A percentile compares a stretch with the other conserved stretches of the same genome.
Evolutionary conservation across 2,113 vertebrate species (phyloP).

Genomic region (Geococcyx californianus): DNA sequence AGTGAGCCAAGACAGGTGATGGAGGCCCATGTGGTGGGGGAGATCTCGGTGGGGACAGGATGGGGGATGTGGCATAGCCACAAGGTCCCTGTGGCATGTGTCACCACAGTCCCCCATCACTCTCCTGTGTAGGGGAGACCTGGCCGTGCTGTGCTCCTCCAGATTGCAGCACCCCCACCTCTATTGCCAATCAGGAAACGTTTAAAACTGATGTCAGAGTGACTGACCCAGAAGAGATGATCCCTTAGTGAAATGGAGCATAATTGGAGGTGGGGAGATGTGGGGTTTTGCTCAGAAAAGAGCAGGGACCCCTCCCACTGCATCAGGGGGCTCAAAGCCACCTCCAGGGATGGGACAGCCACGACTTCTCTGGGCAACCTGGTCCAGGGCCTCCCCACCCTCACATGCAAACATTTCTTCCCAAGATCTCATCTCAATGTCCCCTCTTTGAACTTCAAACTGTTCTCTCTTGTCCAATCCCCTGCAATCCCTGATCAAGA

Average conservation of each 20-base stretch:
- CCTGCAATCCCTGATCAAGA: too few species aligned
- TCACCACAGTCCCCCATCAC: accelerated
- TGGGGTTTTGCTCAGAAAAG: background rate
- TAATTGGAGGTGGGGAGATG: background rate
- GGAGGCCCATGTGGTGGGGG: accelerated
- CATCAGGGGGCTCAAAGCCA: too few species aligned
- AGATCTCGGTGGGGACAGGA: background rate
- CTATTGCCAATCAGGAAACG: slow-evolving; percentile 36
- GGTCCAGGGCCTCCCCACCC: too few species aligned
- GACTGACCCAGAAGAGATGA: background rate
- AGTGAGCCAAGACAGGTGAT: background rate
- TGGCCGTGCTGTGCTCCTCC: accelerated
- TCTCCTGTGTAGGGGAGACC: accelerated
- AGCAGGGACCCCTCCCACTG: background rate
- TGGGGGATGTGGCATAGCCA: accelerated
- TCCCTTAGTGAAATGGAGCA: background rate
- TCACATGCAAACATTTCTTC: too few species aligned
- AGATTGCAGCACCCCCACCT: background rate
- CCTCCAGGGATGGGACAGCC: too few species aligned
- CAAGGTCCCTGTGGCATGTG: accelerated
- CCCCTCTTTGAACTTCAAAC: too few species aligned
- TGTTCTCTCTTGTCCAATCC: too few species aligned
- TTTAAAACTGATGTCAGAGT: slow-evolving; percentile 1
- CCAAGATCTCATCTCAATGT: too few species aligned
- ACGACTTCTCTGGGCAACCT: too few species aligned